Conservation (phyloP, 2,797 vertebrate genomes). For the Fistularia commersonii region DNA sequence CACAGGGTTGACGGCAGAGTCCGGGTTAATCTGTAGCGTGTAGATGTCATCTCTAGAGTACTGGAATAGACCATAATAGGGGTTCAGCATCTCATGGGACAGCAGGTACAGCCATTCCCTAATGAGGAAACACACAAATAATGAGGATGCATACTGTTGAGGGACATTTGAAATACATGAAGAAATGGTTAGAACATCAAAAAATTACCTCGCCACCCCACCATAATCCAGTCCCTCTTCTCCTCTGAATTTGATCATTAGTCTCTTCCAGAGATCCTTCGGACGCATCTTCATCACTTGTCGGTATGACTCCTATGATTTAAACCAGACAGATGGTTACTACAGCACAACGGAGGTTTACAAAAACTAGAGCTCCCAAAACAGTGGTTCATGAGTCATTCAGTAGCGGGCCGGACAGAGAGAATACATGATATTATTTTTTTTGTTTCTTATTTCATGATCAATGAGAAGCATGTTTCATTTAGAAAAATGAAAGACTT, state of each 20-base stretch:
- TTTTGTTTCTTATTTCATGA: background rate
- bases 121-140: constrained; percentile 20
- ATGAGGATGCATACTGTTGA: background rate
- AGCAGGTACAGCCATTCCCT: constrained; percentile 98
- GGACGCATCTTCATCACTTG: constrained; percentile 99
- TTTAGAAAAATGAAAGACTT: too few relatives aligned
- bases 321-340: constrained; percentile 3
- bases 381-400: too few relatives aligned
- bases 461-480: too few relatives aligned
- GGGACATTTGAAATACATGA: background rate
- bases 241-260: constrained; percentile 98
- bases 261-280: constrained; percentile 97
- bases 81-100: constrained; percentile 98
- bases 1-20: constrained; percentile 98
- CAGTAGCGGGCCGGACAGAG: background rate
- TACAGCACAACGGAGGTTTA: background rate
- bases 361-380: background rate
- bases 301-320: constrained; percentile 89
- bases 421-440: too few relatives aligned
- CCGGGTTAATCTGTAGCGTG: constrained; percentile 95
- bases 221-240: constrained; percentile 97
- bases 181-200: background rate
- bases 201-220: constrained; percentile 89
- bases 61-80: constrained; percentile 97
- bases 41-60: constrained; percentile 98